Conservation (phyloP, 2,888 invertebrate species). For the Leptopilina myrica region DNA sequence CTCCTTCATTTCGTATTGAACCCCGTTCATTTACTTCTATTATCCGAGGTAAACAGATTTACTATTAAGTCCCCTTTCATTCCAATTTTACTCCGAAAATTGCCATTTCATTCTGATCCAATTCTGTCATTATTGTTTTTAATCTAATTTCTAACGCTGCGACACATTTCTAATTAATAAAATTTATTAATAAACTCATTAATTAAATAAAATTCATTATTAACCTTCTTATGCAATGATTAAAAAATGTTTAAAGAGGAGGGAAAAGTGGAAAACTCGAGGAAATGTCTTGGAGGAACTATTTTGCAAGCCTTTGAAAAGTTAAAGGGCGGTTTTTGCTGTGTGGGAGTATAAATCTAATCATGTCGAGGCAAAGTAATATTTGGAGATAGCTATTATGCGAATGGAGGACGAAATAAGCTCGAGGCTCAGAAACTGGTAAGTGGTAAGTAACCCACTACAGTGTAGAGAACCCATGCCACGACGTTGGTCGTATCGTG, state of each 20-base stretch:
- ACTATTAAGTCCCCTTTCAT: slow-evolving; percentile 64
- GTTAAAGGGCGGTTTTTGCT: neutral
- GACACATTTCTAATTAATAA: too few relatives aligned
- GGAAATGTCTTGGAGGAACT: neutral
- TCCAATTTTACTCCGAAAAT: slow-evolving; percentile 44
- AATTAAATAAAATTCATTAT: too few relatives aligned
- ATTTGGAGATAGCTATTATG: slow-evolving; percentile 59
- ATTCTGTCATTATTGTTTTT: too few relatives aligned
- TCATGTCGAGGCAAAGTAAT: slow-evolving; percentile 53
- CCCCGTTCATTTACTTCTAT: slow-evolving; percentile 72
- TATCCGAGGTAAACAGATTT: slow-evolving; percentile 73
- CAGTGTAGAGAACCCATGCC: slow-evolving; percentile 41
- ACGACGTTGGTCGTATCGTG: slow-evolving; percentile 44
- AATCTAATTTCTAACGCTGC: too few relatives aligned
- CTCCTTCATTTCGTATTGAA: slow-evolving; percentile 64
- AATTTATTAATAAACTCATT: too few relatives aligned
- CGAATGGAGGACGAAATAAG: slow-evolving; percentile 59
- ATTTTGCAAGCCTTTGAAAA: neutral
- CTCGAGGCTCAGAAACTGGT: slow-evolving; percentile 47
- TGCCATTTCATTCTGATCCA: too few relatives aligned
- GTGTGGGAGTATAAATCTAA: slow-evolving; percentile 41
- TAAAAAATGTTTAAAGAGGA: too few relatives aligned
- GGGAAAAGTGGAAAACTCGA: neutral
- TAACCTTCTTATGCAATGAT: too few relatives aligned
- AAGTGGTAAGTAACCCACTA: slow-evolving; percentile 54